Evolutionary conservation across 2,113 vertebrate species (phyloP).

Genomic region (Aythya baeri): DNA sequence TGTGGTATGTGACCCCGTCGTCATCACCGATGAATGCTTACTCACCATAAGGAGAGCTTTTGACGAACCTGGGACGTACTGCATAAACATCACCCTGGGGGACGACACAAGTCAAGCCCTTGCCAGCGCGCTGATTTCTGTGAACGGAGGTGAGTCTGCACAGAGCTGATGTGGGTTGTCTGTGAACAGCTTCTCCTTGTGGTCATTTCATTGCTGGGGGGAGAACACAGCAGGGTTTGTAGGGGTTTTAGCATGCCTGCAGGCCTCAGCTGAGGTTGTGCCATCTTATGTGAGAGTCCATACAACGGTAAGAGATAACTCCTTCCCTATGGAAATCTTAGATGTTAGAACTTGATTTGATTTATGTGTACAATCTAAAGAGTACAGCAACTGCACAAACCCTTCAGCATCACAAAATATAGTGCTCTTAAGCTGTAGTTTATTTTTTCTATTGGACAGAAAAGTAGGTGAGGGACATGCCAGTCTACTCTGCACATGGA

Average conservation of each 20-base stretch:
- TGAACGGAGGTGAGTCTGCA: slow-evolving; percentile 76
- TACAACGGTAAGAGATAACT: not conserved
- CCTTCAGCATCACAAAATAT: not conserved
- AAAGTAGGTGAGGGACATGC: not conserved
- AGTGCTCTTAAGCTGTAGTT: not conserved
- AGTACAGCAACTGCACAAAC: not conserved
- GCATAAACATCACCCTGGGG: slow-evolving; percentile 90
- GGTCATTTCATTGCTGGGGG: not conserved
- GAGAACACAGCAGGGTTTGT: not conserved
- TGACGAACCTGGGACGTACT: slow-evolving; percentile 86
- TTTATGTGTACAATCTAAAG: not conserved
- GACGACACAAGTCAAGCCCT: slow-evolving; percentile 83
- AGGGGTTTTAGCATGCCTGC: not conserved
- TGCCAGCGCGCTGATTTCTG: slow-evolving; percentile 84
- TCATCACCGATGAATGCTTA: slow-evolving; percentile 68
- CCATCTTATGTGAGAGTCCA: not conserved
- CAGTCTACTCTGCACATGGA: not conserved
- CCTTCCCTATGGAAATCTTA: not conserved
- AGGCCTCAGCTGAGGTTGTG: not conserved
- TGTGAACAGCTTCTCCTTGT: not conserved
- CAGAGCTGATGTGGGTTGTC: fast-evolving
- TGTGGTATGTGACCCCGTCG: slow-evolving; percentile 80
- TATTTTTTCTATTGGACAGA: not conserved
- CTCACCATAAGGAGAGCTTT: slow-evolving; percentile 85
- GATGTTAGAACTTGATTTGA: not conserved